Evolutionary conservation across 2,888 invertebrate genomes (phyloP), one percentile per base, ranked within the genome.

Genomic region (Troilus luridus): DNA sequence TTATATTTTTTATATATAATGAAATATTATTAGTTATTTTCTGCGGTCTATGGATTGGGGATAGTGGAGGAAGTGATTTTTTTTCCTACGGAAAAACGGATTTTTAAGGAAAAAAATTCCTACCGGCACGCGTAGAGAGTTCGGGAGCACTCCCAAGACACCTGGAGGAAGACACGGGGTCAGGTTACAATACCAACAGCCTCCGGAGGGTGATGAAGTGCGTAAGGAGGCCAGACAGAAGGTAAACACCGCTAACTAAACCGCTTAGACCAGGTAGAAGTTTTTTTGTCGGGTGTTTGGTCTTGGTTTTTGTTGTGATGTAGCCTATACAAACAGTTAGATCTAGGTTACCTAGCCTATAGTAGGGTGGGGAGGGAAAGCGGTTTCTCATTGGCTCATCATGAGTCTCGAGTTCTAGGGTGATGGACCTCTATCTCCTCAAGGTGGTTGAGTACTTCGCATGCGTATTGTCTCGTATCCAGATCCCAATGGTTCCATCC

Each of bases 131-230:
- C 41, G 27, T 77, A 24, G 12, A 14, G 24, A 19, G 72, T 77
- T 41, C 17, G 7, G 41, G 24, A 41, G 17, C 41, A 41, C 17
- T 2, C 27, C 27, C 19, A 17, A n/a, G n/a, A 85, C 85, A 85
- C 56, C 85, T 85, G 85, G 56, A 56, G 85, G 85, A 85, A 85
- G 56, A n/a, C 56, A 56, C 56, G 56, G n/a, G 54, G 56, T 85
- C 85, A 58, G 85, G 85, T 85, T 85, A 21, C 85, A 54, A 58
- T 56, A n/a, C 56, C 85, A 85, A 85, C 85, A 85, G 85, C 0
- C 21, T 8, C 85, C 3, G 85, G 85, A 85, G 85, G 54, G 56
- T 85, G 85, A 56, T 81, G 81, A 81, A 81, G 81, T 81, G 81
- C 81, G 81, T 81, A 81, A 81, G 67, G 41, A 77, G 85, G 85